Conservation (phyloP, 2,797 vertebrate species). For the Sebastes jordani region DNA sequence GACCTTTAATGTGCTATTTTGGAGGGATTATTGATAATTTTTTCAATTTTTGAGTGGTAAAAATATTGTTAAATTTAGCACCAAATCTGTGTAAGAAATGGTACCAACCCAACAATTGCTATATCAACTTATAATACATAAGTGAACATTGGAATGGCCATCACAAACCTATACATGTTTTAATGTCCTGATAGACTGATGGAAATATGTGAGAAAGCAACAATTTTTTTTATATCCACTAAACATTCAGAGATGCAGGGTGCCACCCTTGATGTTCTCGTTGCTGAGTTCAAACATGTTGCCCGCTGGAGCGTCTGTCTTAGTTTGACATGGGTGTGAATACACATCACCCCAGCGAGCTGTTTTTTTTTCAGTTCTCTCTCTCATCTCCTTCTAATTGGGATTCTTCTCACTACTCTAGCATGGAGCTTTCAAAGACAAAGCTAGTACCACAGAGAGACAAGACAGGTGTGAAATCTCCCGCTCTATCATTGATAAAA, state of each 20-base stretch:
- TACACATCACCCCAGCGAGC: background rate
- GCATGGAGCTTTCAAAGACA: slow-evolving; percentile 11
- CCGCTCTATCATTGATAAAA: background rate
- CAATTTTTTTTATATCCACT: background rate
- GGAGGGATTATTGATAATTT: no score
- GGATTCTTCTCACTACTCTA: slow-evolving; percentile 29
- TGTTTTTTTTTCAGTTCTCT: slow-evolving; percentile 4
- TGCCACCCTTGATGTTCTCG: background rate
- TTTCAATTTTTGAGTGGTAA: no score
- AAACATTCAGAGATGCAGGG: background rate
- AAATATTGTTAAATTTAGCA: no score
- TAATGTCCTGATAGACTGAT: background rate
- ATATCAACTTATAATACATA: no score
- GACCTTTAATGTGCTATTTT: no score
- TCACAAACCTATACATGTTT: no score
- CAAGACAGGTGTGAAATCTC: slow-evolving; percentile 2
- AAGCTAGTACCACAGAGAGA: background rate
- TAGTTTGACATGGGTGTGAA: slow-evolving; percentile 13
- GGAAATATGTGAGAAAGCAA: background rate
- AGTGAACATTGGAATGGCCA: no score
- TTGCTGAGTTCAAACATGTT: background rate
- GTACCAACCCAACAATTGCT: no score
- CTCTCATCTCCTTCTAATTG: slow-evolving; percentile 27
- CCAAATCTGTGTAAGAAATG: no score
- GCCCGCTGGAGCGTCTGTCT: background rate